Evolutionary conservation across 2,113 vertebrate genomes (phyloP).

Genomic region (Saguinus midas): DNA sequence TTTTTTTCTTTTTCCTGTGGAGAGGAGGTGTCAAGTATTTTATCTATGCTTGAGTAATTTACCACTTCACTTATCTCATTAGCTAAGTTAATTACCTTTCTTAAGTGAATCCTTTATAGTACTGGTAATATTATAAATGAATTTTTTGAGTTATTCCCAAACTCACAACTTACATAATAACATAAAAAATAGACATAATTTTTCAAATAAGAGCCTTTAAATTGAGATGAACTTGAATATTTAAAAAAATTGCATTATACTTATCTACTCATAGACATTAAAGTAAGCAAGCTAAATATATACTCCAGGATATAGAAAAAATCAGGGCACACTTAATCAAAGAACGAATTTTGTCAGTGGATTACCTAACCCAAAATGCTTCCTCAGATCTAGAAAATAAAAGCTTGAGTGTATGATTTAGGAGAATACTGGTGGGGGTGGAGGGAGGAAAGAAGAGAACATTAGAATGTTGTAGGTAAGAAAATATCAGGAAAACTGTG

Average conservation of each 20-base stretch:
- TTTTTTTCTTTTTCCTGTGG: conserved; percentile 30
- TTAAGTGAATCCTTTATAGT: not conserved
- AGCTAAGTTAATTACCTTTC: conserved; percentile 50
- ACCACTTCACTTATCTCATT: conserved; percentile 47
- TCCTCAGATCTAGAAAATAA: not conserved
- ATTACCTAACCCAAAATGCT: not conserved
- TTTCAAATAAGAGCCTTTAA: not conserved
- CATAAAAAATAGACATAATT: not conserved
- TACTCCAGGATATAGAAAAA: not conserved
- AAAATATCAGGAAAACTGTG: not conserved
- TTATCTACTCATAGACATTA: not conserved
- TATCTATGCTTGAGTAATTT: conserved; percentile 42
- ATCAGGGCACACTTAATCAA: not conserved
- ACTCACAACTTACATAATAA: not conserved
- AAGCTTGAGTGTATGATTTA: not conserved
- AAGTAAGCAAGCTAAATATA: not conserved
- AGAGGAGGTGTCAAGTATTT: conserved; percentile 60
- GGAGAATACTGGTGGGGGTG: not conserved
- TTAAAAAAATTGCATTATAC: not conserved
- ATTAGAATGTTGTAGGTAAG: not conserved
- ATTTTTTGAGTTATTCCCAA: not conserved
- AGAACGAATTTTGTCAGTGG: not conserved
- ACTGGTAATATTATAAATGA: not conserved
- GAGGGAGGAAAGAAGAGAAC: not conserved
- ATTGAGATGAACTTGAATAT: not conserved